These are phyloP conservation scores for Scelioninae gen. 2 DNA, from an alignment of 2,888 invertebrate genomes.

Conservation along the genomic window DNA sequence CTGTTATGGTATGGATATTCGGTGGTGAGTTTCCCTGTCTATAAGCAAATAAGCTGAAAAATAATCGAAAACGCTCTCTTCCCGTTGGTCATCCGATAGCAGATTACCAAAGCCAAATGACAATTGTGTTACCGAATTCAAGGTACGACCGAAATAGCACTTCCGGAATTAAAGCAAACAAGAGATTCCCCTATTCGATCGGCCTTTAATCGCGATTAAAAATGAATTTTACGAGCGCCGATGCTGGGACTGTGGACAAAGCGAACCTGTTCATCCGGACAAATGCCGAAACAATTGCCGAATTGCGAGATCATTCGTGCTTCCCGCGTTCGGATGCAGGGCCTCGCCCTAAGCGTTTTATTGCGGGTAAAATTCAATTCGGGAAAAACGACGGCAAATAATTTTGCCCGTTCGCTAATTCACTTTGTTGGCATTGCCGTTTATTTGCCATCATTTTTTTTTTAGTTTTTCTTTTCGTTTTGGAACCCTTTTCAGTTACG, in stretches of 20 bases:
- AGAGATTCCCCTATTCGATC: neutral
- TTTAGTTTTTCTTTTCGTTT: too few relatives aligned
- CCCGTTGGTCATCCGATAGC: too few relatives aligned
- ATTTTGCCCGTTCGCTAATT: too few relatives aligned
- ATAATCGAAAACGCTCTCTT: slow-evolving; percentile 10
- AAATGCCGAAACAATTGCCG: slow-evolving; percentile 33
- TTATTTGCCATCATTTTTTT: too few relatives aligned
- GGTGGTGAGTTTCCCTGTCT: slow-evolving; percentile 79
- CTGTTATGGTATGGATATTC: slow-evolving; percentile 97
- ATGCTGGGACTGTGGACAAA: slow-evolving; percentile 20
- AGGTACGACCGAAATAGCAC: too few relatives aligned
- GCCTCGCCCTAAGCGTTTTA: slow-evolving; percentile 23
- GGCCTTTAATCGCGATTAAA: slow-evolving; percentile 6
- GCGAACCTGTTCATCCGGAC: slow-evolving; percentile 4
- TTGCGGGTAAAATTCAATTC: slow-evolving; percentile 33
- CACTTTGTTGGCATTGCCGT: too few relatives aligned
- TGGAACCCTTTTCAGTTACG: too few relatives aligned
- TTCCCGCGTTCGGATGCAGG: slow-evolving; percentile 37
- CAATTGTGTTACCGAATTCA: too few relatives aligned
- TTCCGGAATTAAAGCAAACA: too few relatives aligned
- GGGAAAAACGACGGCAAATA: slow-evolving; percentile 19
- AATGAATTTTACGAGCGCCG: slow-evolving; percentile 5
- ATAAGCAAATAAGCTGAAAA: too few relatives aligned
- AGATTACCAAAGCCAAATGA: too few relatives aligned
- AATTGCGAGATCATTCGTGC: slow-evolving; percentile 40